Conservation (phyloP, 2,797 vertebrate genomes). For the Propithecus deckenii region DNA sequence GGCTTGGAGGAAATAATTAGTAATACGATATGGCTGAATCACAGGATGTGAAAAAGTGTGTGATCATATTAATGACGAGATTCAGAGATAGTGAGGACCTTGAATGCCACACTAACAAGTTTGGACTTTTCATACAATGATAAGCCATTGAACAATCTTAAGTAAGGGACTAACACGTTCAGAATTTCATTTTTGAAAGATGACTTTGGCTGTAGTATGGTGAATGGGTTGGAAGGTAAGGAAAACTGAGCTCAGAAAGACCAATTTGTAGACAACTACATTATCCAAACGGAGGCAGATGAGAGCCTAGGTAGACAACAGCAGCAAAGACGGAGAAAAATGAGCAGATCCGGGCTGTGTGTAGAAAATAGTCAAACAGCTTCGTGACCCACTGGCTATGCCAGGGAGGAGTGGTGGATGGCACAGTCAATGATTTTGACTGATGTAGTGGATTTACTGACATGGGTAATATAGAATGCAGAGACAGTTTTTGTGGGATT, state of each 20-base stretch:
- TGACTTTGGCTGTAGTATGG: not conserved
- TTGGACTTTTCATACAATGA: not conserved
- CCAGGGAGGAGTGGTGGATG: not conserved
- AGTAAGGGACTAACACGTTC: not conserved
- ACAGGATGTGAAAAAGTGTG: not conserved
- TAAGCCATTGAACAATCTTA: not conserved
- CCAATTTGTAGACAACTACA: not conserved
- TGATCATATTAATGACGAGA: not conserved
- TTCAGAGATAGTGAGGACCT: not conserved
- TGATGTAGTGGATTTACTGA: not conserved
- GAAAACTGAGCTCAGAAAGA: not conserved
- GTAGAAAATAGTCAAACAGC: not conserved
- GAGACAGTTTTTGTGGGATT: not conserved
- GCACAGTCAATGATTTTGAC: not conserved
- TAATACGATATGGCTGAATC: not conserved
- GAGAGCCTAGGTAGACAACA: not conserved
- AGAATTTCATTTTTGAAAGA: conserved; percentile 15
- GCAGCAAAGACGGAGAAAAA: not conserved
- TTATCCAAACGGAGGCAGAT: not conserved
- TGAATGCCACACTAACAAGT: not conserved
- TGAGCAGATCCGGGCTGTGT: not conserved
- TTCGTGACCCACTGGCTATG: not conserved
- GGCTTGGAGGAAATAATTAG: not conserved
- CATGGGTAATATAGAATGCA: not conserved
- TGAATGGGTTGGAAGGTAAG: not conserved